Evolutionary conservation across 2,797 vertebrate genomes (phyloP).

Genomic region (Paedocypris micromegethes): DNA sequence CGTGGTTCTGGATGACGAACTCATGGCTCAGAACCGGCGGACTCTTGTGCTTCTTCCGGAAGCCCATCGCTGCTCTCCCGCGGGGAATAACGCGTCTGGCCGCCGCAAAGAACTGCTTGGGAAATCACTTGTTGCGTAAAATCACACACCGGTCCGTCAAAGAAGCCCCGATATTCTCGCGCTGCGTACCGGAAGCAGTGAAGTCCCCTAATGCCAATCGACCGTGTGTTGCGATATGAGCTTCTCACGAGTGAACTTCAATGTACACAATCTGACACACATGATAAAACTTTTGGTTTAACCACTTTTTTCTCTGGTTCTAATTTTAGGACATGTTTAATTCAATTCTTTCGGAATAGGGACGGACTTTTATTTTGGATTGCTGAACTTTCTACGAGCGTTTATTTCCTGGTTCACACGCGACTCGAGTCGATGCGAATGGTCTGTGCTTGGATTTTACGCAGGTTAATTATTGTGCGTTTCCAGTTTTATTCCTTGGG

Average conservation of each 20-base stretch:
- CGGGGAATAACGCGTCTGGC: neutral
- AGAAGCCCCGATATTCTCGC: neutral
- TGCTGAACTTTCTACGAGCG: neutral
- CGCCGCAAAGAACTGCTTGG: neutral
- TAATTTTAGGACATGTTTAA: too few species aligned
- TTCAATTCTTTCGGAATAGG: too few species aligned
- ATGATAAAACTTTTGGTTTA: neutral
- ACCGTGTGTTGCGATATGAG: neutral
- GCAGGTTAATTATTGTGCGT: neutral
- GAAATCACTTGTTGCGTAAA: neutral
- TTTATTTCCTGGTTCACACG: slow-evolving; percentile 1
- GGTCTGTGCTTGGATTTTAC: neutral
- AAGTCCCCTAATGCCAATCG: neutral
- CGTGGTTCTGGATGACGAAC: slow-evolving; percentile 77
- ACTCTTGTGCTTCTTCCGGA: slow-evolving; percentile 75
- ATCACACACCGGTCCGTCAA: neutral
- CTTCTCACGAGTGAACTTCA: neutral
- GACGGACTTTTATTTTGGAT: slow-evolving; percentile 11
- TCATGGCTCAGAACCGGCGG: slow-evolving; percentile 73
- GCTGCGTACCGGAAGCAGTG: slow-evolving; percentile 3
- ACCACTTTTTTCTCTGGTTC: too few species aligned
- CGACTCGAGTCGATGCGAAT: neutral
- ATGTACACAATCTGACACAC: neutral
- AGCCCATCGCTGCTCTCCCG: slow-evolving; percentile 59
- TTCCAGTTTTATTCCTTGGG: neutral